phyloP scores from a whole-genome alignment of 2,888 invertebrate species.

The Eilema griseolum region DNA sequence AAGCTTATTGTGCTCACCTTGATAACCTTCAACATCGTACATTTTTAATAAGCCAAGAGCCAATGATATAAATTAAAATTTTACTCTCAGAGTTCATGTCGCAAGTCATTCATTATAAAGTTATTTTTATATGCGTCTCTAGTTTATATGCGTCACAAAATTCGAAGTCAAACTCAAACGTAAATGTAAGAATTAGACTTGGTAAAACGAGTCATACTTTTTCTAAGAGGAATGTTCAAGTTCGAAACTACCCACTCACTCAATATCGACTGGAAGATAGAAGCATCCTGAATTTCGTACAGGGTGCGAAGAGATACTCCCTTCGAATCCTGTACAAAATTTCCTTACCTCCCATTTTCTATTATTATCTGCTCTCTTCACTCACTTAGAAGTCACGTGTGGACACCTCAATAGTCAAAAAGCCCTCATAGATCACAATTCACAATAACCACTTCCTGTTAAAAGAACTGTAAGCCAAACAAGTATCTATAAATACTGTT shows the following conservation, averaged over 20 bases:
- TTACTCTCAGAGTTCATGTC: neutral
- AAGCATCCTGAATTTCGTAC: no score
- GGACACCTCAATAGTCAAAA: neutral
- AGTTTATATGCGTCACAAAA: neutral
- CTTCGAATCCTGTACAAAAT: no score
- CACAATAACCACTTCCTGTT: neutral
- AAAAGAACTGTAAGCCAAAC: neutral
- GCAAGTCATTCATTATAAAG: neutral
- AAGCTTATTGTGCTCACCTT: neutral
- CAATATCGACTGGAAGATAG: neutral
- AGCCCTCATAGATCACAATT: neutral
- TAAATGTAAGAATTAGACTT: neutral
- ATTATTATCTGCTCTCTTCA: no score
- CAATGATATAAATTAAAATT: conserved; percentile 1
- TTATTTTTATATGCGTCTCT: neutral
- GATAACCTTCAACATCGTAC: neutral
- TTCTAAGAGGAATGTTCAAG: neutral
- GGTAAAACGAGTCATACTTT: neutral
- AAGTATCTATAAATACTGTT: neutral
- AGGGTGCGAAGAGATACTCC: no score
- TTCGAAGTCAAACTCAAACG: neutral
- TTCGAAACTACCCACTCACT: neutral
- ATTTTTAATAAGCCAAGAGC: neutral
- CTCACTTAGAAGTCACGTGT: no score
- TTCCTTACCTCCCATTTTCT: no score